Evolutionary conservation across 2,888 invertebrate species (phyloP).

Genomic region (Heliconius ismenius): DNA sequence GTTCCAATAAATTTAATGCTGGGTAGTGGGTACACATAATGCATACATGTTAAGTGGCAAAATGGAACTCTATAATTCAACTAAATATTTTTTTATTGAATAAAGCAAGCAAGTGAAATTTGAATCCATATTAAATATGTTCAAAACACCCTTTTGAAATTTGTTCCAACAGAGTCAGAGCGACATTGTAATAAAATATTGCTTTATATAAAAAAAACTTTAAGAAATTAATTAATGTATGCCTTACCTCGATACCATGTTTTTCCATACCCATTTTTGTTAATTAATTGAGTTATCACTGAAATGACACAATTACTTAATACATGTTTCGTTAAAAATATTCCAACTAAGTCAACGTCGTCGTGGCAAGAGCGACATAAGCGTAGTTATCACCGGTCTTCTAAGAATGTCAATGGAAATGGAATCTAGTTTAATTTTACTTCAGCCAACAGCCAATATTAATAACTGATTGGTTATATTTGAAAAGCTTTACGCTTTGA

Average conservation of each 20-base stretch:
- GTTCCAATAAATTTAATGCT: not conserved
- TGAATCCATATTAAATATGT: not conserved
- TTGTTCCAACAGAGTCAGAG: not conserved
- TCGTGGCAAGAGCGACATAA: constrained; percentile 35
- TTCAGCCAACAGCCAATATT: constrained; percentile 13
- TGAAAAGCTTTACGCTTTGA: constrained; percentile 18
- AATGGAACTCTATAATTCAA: not conserved
- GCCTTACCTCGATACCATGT: constrained; percentile 54
- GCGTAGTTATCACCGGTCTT: constrained; percentile 6
- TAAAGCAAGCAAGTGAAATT: not conserved
- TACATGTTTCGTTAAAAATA: constrained; percentile 12
- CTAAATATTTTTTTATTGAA: not conserved
- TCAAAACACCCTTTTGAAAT: too few relatives aligned
- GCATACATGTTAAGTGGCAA: not conserved
- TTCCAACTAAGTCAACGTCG: constrained; percentile 15
- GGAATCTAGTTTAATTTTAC: constrained; percentile 19
- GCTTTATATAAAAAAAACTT: too few relatives aligned
- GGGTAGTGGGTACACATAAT: not conserved
- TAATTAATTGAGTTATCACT: constrained; percentile 11
- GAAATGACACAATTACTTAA: constrained; percentile 23
- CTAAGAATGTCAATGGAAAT: constrained; percentile 5
- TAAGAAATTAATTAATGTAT: not conserved
- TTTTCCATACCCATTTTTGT: constrained; percentile 70
- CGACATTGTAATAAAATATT: not conserved
- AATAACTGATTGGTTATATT: constrained; percentile 37